Evolutionary conservation across 2,113 vertebrate species (phyloP), one percentile per base, ranked within the genome.

Genomic region (Struthio camelus): DNA sequence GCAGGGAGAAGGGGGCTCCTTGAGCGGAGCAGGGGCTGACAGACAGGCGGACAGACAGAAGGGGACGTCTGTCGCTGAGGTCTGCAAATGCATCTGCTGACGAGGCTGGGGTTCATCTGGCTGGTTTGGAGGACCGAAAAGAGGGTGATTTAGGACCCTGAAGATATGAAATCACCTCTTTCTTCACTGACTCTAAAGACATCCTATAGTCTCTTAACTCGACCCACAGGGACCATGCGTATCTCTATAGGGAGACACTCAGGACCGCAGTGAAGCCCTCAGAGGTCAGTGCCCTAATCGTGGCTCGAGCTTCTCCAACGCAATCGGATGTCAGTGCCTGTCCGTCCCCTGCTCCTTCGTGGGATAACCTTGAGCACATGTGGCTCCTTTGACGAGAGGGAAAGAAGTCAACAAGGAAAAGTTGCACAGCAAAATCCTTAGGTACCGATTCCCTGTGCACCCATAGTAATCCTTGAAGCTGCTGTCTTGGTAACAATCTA

Each of bases 401-500:
- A 53, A 83, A 71, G 15, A 23, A 67, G 44, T 32, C 53, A 85
- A 46, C 10, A 14, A 67, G 56, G 76, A 89, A 80, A 14, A 84
- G 36, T 59, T 87, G 56, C 59, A 54, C 54, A 87, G 80, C 77
- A 87, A 70, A 82, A 50, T 61, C 38, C 80, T 89, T 75, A 67
- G 70, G 27, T 87, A 56, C 56, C 76, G 51, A 90, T 94, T 86
- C 12, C 25, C 17, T 20, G 67, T 71, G 80, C 87, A 72, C 15
- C 24, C 27, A 0, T 73, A 88, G 50, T 80, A 93, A 94, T 80
- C 84, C 69, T 15, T 15, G 36, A 93, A 96, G 59, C 64, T 86
- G 67, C 96, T 96, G 76, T 83, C 86, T 85, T 76, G 71, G 90
- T 96, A 93, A 96, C 96, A 94, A 94, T 93, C 70, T 82, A 94